phyloP scores from a whole-genome alignment of 2,888 invertebrate genomes.

The Dichetophora obliterata region DNA sequence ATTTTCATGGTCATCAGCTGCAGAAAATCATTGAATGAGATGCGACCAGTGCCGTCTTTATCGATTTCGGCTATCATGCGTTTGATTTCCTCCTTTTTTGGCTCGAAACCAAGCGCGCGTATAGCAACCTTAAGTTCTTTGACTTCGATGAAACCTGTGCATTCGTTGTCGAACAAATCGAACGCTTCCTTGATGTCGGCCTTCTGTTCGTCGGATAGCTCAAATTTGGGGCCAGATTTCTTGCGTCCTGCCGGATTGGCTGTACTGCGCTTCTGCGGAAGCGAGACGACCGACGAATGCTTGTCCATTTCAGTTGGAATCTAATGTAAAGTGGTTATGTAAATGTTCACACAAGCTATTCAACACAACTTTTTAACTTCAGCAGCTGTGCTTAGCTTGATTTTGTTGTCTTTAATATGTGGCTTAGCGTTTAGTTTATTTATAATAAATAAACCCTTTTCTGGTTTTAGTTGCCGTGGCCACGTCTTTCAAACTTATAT shows the following conservation, averaged over 20 bases:
- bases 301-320: too few species aligned
- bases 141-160: slow-evolving; percentile 88
- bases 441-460: slow-evolving; percentile 1
- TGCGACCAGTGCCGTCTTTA: slow-evolving; percentile 85
- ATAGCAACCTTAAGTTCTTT: slow-evolving; percentile 96
- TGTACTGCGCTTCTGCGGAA: slow-evolving; percentile 22
- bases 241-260: slow-evolving; percentile 70
- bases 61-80: slow-evolving; percentile 93
- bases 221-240: slow-evolving; percentile 82
- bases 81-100: slow-evolving; percentile 97
- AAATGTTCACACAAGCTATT: too few species aligned
- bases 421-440: slow-evolving; percentile 19
- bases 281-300: neutral
- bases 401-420: too few species aligned
- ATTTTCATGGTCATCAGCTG: slow-evolving; percentile 92
- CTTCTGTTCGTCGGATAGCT: slow-evolving; percentile 90
- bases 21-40: slow-evolving; percentile 90
- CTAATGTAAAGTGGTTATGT: too few species aligned
- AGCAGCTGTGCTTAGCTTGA: too few species aligned
- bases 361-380: too few species aligned
- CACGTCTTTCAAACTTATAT: neutral
- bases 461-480: slow-evolving; percentile 4
- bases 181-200: slow-evolving; percentile 96
- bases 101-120: slow-evolving; percentile 96
- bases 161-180: slow-evolving; percentile 92